Evolutionary conservation across 2,113 vertebrate species (phyloP).

Genomic region (Prionailurus viverrinus): DNA sequence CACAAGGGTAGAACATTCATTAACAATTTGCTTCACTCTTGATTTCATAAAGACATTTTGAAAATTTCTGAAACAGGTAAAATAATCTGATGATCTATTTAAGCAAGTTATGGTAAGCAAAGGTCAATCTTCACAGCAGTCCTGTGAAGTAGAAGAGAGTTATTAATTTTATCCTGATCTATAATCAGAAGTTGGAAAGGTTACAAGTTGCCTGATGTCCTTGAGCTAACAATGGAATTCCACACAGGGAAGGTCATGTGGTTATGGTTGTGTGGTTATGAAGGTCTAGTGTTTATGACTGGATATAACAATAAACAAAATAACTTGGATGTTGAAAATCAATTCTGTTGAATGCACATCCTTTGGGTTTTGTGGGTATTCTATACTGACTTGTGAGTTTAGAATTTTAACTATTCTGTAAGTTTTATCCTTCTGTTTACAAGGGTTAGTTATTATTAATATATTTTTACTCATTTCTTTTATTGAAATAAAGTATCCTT

Average conservation of each 20-base stretch:
- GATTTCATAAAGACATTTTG: constrained; percentile 57
- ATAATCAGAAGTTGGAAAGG: constrained; percentile 37
- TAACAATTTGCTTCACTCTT: constrained; percentile 31
- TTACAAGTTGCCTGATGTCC: neutral
- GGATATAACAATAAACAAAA: neutral
- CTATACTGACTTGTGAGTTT: neutral
- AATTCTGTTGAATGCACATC: neutral
- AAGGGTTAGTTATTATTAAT: neutral
- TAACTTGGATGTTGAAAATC: neutral
- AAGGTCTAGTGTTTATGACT: neutral
- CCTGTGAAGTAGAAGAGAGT: neutral
- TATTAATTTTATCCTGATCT: constrained; percentile 53
- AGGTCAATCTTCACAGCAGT: constrained; percentile 19
- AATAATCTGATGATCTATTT: constrained; percentile 57
- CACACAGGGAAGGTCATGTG: neutral
- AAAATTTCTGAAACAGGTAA: constrained; percentile 44
- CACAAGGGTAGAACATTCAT: neutral
- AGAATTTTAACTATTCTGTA: constrained; percentile 7
- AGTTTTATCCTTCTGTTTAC: constrained; percentile 20
- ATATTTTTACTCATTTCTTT: constrained; percentile 6
- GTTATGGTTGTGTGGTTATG: neutral
- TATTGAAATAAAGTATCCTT: neutral
- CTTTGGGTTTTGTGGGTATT: neutral
- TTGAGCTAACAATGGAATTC: neutral
- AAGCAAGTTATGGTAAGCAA: constrained; percentile 39